Base-by-base conservation (phyloP, 1,140 invertebrate genomes). In the Ostrea edulis region DNA sequence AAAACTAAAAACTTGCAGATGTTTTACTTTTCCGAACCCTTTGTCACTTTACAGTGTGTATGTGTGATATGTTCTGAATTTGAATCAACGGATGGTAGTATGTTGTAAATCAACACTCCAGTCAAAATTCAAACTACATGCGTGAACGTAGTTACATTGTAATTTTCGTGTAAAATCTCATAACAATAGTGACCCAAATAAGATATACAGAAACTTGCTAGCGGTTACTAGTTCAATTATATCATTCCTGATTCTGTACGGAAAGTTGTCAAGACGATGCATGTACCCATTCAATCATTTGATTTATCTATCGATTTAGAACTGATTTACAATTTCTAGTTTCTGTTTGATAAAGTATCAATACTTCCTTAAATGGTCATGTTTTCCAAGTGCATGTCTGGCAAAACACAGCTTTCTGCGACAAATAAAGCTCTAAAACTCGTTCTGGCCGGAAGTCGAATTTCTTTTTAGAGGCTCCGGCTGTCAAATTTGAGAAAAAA, bases 221-320 rank as follows among this genome's bases (percentile, higher is more conserved):
- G 11, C 68, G 12, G 35, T 77, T 8, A 17, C 12, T 9, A 35
- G 25, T 77, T 25, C 14, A 11, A 14, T 17, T 25, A 11, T 4
- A 77, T 77, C 68, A 77, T 22, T 77, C 68, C 35, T 77, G 68
- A 25, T 77, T 35, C 29, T 77, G 68, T 25, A 77, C 68, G 11
- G 68, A 77, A 77, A 29, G 35, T 35, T 35, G 68, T 77, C 68
- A 77, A 77, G 68, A 35, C 29, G 12, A 77, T 11, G 29, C 29
- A 35, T 77, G 68, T 77, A 77, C 12, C 68, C 29, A 29, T 77
- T 77, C 68, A 25, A 77, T 77, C 29, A 77, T 29, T 77, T 77
- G 68, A 77, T 77, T 35, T 77, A 77, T 77, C 25, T 77, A 77
- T 77, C 68, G 68, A 77, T 77, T 77, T 35, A 77, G 29, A 77